Percentiles rank a stretch among this genome's conserved stretches.
These are phyloP conservation scores for Paramuricea clavata DNA, from an alignment of 92 coral and sea anemone genomes.

Conservation along the genomic window DNA sequence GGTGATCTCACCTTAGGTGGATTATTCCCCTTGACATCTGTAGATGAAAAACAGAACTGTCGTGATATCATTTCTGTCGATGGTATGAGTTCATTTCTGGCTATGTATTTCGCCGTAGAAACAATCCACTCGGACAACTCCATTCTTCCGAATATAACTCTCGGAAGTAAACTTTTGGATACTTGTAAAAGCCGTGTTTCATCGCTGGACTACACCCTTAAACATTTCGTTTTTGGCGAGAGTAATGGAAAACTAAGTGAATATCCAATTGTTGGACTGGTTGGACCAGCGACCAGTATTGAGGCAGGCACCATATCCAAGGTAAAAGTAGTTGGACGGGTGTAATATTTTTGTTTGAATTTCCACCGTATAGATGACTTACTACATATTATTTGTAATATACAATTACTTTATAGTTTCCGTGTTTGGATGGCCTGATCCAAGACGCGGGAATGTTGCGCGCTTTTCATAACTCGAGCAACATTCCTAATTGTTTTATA, in stretches of 20 bases:
- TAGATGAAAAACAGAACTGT: not conserved
- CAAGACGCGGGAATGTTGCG: no score
- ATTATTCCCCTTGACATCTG: not conserved
- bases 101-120: constrained; percentile 84
- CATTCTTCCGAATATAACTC: constrained; percentile 77
- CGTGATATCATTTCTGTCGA: not conserved
- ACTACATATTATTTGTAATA: no score
- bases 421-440: no score
- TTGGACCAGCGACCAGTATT: not conserved
- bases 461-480: no score
- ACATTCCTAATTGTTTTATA: no score
- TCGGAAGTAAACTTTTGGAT: constrained; percentile 80
- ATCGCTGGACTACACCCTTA: constrained; percentile 83
- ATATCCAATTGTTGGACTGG: not conserved
- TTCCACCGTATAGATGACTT: no score
- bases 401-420: no score
- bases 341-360: not conserved
- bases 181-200: constrained; percentile 82
- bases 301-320: not conserved
- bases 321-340: not conserved
- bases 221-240: constrained; percentile 17
- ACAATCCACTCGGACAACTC: constrained; percentile 72
- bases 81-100: constrained; percentile 13
- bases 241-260: not conserved
- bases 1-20: not conserved